Percentiles rank a stretch among this genome's conserved stretches.
Conservation (phyloP, 2,113 vertebrate genomes). For the Bufo gargarizans region DNA sequence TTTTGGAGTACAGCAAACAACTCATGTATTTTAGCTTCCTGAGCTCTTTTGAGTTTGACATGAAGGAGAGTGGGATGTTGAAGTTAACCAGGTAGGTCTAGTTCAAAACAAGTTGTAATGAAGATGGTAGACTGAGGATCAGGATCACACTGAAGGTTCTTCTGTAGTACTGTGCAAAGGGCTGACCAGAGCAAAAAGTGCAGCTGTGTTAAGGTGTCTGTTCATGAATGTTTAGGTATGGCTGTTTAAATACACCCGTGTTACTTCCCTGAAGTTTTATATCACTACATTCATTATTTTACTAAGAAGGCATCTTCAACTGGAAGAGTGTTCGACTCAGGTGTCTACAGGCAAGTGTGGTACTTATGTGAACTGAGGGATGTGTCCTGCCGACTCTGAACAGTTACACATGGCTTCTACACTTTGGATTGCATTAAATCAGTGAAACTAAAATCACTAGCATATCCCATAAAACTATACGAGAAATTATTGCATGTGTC, state of each 20-base stretch:
- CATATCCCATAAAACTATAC: background rate
- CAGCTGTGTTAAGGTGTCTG: background rate
- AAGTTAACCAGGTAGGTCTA: background rate
- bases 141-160: slow-evolving; percentile 20
- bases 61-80: background rate
- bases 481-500: background rate
- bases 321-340: background rate
- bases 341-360: slow-evolving; percentile 4
- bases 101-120: background rate
- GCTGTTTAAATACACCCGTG: slow-evolving; percentile 27
- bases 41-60: background rate
- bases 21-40: background rate
- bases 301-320: slow-evolving; percentile 29
- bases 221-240: slow-evolving; percentile 1
- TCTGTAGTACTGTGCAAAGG: background rate
- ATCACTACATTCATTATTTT: slow-evolving; percentile 44
- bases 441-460: background rate
- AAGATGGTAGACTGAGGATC: background rate
- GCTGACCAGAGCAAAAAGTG: slow-evolving; percentile 12
- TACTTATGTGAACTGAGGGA: background rate
- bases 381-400: background rate
- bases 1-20: background rate
- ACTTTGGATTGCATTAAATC: slow-evolving; percentile 11
- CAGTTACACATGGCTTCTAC: background rate
- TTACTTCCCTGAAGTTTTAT: slow-evolving; percentile 45